Evolutionary conservation across 1,140 invertebrate genomes (phyloP), one percentile per base, ranked within the genome.

Genomic region (Eurytemora carolleeae): DNA sequence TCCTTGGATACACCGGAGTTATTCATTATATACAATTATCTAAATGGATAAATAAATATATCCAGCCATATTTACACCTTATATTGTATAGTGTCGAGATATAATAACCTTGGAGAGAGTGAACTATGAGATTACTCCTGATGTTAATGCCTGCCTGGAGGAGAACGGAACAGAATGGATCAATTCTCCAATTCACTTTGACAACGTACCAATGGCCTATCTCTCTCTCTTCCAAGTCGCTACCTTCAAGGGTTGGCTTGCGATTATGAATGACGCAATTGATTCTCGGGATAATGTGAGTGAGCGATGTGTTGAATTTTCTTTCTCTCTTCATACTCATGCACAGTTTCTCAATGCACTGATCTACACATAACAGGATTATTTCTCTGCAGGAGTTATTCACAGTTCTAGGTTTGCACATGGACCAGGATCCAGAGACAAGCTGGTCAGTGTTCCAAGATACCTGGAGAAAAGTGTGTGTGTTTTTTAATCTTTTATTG

Each of bases 211-310:
- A 31, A 94, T 92, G 78, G 92, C 90, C 22, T 97, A 97, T 74
- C 76, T 98, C 66, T 91, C 90, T 71, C 79, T 98, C 63, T 95
- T 97, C 75, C 94, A 98, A 87, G 90, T 98, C 66, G 92, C 93
- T 54, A 98, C 93, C 57, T 97, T 96, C 75, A 79, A 80, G 71
- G 78, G 78, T 22, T 80, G 78, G 78, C 72, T 67, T 19, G 63
- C 57, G 22, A 96, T 98, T 63, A 96, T 98, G 91, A 87, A 93
- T 69, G 89, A 95, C 74, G 93, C 93, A 18, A 93, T 93, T 66
- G 93, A 98, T 76, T 89, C 87, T 24, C 81, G 84, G 80, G 85
- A 87, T 72, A 88, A 91, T 26, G 58, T 22, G 21, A 20, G n/a
- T 55, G 7, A 55, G 15, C n/a, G 58, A 61, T n/a, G n/a, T 18